Base-by-base conservation (phyloP, 1,140 invertebrate genomes). In the Bombus consobrinus region DNA sequence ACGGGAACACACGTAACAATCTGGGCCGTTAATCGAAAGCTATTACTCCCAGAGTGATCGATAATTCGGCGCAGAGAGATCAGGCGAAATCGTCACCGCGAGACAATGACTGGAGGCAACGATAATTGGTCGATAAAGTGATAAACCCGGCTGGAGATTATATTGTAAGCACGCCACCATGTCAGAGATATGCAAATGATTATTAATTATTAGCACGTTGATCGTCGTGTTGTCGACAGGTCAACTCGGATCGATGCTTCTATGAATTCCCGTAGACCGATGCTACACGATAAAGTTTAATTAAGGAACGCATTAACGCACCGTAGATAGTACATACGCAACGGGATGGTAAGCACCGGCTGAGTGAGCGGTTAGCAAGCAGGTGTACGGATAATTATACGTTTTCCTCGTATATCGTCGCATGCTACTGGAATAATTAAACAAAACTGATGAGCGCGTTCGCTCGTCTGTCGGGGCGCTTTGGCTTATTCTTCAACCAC, bases 301-400 rank as follows among this genome's bases (percentile, higher is more conserved):
- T 91, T 91, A 88, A 90, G 90, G 81, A 90, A 88, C 81, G 84
- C 84, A 90, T 91, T 91, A 90, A 91, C 90, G 89, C 90, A 83
- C 74, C 47, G 81, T 78, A 37, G 79, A 74, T 78, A 76, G 53
- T 80, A 86, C 80, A 53, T 53, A 43, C 22, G 62, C 72, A 32
- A 66, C 32, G 72, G 74, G 76, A 39, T 34, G 34, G 34, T 74
- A 78, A 88, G 82, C 88, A 80, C 80, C 78, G 86, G 72, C 82
- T 83, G 87, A 92, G 88, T 89, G 89, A 91, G 84, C 87, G 85
- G 89, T 91, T 91, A 91, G 79, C 89, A 74, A 89, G 89, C 91
- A 92, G 91, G 91, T 92, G 91, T 90, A 88, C 77, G 88, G 88
- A 90, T 91, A 92, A 92, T 92, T 92, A 92, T 89, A 92, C 88